Conservation (phyloP, 2,888 invertebrate species). For the Stegophylla sp. region DNA sequence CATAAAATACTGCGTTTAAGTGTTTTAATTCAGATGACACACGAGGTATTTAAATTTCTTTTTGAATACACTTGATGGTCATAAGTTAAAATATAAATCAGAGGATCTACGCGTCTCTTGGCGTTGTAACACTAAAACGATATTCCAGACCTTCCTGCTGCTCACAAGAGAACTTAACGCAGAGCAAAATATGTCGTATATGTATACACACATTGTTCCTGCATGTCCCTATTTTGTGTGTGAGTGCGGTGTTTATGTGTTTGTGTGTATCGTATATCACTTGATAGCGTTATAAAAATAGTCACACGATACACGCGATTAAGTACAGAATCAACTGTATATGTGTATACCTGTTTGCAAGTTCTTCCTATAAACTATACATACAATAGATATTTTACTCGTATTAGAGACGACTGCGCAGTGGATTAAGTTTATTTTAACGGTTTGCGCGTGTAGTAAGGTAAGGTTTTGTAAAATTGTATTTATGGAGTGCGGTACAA, state of each 20-base stretch:
- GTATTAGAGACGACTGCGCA: background rate
- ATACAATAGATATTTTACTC: background rate
- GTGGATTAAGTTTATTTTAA: background rate
- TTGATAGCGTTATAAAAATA: no score
- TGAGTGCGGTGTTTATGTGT: no score
- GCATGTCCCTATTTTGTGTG: background rate
- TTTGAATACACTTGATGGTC: background rate
- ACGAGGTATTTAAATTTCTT: background rate
- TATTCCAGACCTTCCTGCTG: background rate
- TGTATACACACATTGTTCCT: background rate
- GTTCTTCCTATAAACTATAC: no score
- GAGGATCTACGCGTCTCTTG: background rate
- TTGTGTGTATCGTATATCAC: no score
- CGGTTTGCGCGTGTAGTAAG: background rate
- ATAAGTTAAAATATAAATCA: conserved; percentile 29
- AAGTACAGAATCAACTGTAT: no score
- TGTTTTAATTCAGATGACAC: conserved; percentile 40
- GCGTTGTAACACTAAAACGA: background rate
- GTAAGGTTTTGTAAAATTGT: background rate
- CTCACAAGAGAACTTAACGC: background rate
- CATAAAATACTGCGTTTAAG: no score
- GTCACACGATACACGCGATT: no score
- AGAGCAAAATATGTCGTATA: background rate
- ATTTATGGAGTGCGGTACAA: background rate
- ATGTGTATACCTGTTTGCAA: no score